phyloP scores from a whole-genome alignment of 1,140 invertebrate species.

The Ostrea denselamellosa region DNA sequence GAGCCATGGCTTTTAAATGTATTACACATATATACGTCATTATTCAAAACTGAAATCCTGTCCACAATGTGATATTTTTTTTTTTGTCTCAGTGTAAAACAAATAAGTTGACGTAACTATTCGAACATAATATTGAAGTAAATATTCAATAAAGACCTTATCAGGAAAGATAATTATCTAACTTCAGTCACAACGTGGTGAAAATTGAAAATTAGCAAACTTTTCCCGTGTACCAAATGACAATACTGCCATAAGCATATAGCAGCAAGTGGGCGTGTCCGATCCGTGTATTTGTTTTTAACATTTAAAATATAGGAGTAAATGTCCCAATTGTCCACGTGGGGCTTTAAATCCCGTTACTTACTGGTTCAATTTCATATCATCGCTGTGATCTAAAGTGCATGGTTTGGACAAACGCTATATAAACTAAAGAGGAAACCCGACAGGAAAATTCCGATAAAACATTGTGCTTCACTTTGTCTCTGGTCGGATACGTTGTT shows the following conservation, averaged over 20 bases:
- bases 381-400: conserved; percentile 7
- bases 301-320: conserved; percentile 19
- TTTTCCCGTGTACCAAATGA: not conserved
- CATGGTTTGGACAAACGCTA: conserved; percentile 4
- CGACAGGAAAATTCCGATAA: not conserved
- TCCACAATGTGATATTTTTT: not conserved
- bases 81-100: not conserved
- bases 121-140: not conserved
- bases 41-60: not conserved
- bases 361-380: conserved; percentile 25
- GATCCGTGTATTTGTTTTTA: conserved; percentile 1
- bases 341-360: conserved; percentile 32
- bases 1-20: not conserved
- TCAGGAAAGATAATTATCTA: not conserved
- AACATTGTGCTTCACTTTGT: not conserved
- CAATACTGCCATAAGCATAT: not conserved
- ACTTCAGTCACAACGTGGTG: not conserved
- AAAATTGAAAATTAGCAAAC: not conserved
- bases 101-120: not conserved
- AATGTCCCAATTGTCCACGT: conserved; percentile 5
- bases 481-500: not conserved
- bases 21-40: not conserved
- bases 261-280: not conserved
- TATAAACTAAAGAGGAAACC: not conserved
- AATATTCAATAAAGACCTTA: not conserved